phyloP scores from a whole-genome alignment of 2,888 invertebrate species.

The Leucophenga montana region DNA sequence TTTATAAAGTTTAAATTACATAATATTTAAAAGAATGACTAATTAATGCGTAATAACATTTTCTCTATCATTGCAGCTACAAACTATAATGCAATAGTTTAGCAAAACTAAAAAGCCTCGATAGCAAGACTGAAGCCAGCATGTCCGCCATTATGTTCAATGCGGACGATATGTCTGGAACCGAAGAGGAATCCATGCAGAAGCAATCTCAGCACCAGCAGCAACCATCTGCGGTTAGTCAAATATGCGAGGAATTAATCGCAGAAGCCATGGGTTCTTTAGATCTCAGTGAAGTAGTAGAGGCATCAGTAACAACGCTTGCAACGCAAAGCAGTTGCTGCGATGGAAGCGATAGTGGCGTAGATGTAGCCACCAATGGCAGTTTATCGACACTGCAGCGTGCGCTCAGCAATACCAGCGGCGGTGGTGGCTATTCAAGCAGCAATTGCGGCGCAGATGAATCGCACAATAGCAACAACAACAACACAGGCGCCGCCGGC shows the following conservation, averaged over 20 bases:
- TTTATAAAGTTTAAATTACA: no score
- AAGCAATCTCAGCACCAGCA: neutral
- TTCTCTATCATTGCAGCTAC: no score
- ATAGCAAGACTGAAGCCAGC: neutral
- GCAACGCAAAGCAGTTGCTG: conserved; percentile 49
- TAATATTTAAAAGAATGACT: no score
- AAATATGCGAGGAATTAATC: conserved; percentile 19
- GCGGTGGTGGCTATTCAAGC: conserved; percentile 80
- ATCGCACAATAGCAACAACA: conserved; percentile 44
- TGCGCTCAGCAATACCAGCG: conserved; percentile 77
- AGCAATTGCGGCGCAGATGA: conserved; percentile 59
- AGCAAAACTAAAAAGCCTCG: no score
- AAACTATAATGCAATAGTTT: no score
- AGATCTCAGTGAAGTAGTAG: conserved; percentile 56
- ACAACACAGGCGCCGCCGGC: conserved; percentile 73
- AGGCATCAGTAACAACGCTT: conserved; percentile 26
- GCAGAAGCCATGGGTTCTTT: conserved; percentile 64
- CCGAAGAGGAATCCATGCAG: neutral
- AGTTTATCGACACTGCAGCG: conserved; percentile 72
- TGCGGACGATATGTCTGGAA: conserved; percentile 8
- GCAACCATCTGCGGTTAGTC: conserved; percentile 2
- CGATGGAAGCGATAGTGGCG: conserved; percentile 87
- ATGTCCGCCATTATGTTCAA: conserved; percentile 22
- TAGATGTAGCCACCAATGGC: conserved; percentile 77
- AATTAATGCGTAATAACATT: no score